Percentiles rank a stretch among this genome's conserved stretches.
These are phyloP conservation scores for Laothoe populi DNA, from an alignment of 2,888 invertebrate genomes.

Conservation along the genomic window DNA sequence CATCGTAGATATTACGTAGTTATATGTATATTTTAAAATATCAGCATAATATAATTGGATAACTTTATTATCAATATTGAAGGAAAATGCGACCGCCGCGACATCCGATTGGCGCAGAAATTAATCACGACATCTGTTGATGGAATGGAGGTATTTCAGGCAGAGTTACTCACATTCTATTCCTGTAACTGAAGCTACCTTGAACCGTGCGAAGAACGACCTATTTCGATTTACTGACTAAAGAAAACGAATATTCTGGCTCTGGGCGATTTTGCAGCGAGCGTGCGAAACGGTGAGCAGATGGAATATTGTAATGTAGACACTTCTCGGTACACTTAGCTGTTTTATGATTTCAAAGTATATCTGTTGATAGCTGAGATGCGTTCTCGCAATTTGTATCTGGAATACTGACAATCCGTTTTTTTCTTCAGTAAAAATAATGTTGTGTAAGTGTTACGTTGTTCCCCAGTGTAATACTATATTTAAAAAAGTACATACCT, in stretches of 20 bases:
- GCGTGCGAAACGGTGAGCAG: background rate
- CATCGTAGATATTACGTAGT: no score
- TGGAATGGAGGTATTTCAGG: conserved; percentile 63
- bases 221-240: conserved; percentile 71
- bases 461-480: no score
- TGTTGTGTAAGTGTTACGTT: no score
- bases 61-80: background rate
- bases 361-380: background rate
- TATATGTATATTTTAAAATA: no score
- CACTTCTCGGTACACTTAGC: background rate
- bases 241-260: conserved; percentile 44
- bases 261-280: conserved; percentile 13
- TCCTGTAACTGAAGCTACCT: conserved; percentile 66
- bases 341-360: background rate
- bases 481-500: no score
- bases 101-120: background rate
- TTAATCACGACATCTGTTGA: conserved; percentile 54
- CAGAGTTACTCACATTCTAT: conserved; percentile 71
- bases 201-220: conserved; percentile 74
- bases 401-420: background rate
- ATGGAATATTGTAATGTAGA: background rate
- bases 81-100: conserved; percentile 29
- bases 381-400: background rate
- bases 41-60: no score
- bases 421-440: background rate